Evolutionary conservation across 2,888 invertebrate genomes (phyloP).

Genomic region (Plebejus anna): DNA sequence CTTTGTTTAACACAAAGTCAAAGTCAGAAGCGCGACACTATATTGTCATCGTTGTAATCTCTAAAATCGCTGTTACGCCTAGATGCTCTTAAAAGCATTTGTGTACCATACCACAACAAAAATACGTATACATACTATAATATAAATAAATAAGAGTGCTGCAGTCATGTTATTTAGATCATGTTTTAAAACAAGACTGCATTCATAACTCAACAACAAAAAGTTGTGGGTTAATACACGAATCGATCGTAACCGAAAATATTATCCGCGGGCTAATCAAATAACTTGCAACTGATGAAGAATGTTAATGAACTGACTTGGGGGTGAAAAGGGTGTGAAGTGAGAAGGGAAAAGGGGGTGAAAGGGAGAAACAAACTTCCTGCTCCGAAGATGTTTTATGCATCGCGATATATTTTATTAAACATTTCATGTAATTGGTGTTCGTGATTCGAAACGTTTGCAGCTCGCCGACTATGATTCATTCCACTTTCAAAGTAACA

Average conservation of each 20-base stretch:
- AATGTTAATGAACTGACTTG: conserved; percentile 11
- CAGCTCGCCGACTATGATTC: neutral
- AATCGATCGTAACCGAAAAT: conserved; percentile 7
- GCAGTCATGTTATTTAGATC: too few species aligned
- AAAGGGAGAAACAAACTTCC: neutral
- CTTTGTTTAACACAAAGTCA: neutral
- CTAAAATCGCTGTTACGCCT: neutral
- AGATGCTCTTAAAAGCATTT: too few species aligned
- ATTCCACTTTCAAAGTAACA: neutral
- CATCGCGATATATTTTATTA: conserved; percentile 14
- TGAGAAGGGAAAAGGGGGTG: neutral
- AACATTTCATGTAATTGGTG: neutral
- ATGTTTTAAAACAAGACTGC: too few species aligned
- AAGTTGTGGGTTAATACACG: too few species aligned
- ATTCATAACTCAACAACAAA: too few species aligned
- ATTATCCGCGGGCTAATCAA: conserved; percentile 17
- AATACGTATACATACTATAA: too few species aligned
- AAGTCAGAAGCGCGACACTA: neutral
- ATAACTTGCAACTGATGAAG: conserved; percentile 18
- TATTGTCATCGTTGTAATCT: neutral
- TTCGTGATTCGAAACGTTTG: neutral
- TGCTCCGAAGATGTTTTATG: neutral
- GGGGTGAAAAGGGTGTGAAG: neutral
- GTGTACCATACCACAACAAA: too few species aligned
- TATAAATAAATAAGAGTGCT: too few species aligned